These are phyloP conservation scores for Gadopsis bispinosus DNA, from an alignment of 2,797 vertebrate genomes.

Conservation along the genomic window DNA sequence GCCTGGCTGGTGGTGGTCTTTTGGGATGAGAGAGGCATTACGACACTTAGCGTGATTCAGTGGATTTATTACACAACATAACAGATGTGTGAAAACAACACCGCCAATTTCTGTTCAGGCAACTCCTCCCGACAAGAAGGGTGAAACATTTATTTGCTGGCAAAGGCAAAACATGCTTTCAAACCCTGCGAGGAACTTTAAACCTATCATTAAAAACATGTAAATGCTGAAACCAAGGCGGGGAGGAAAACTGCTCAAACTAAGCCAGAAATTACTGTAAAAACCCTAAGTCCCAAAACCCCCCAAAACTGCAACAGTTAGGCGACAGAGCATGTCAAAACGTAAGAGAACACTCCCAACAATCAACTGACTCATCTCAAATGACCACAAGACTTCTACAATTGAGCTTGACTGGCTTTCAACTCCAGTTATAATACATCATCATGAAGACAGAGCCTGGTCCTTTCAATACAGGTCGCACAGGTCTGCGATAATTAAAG, in stretches of 20 bases:
- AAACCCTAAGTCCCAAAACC: conserved; percentile 20
- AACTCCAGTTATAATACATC: conserved; percentile 43
- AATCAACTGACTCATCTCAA: conserved; percentile 58
- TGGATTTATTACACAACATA: conserved; percentile 54
- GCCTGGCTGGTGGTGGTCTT: conserved; percentile 98
- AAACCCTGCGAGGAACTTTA: conserved; percentile 20
- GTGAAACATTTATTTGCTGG: conserved; percentile 41
- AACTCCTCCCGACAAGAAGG: conserved; percentile 25
- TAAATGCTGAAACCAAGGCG: conserved; percentile 45
- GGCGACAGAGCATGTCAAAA: conserved; percentile 21
- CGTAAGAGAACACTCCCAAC: conserved; percentile 18
- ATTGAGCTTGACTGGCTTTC: conserved; percentile 32
- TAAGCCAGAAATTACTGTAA: conserved; percentile 42
- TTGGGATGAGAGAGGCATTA: conserved; percentile 54
- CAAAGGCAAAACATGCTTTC: conserved; percentile 1
- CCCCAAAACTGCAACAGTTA: conserved; percentile 29
- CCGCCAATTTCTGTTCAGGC: conserved; percentile 17
- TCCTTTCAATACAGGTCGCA: conserved; percentile 21
- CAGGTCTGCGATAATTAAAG: conserved; percentile 43
- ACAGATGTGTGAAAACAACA: conserved; percentile 55
- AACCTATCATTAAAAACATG: conserved; percentile 46
- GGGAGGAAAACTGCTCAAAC: conserved; percentile 11
- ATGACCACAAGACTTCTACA: conserved; percentile 44
- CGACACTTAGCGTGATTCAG: conserved; percentile 35
- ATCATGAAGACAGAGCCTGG: conserved; percentile 19